Conservation (phyloP, 2,113 vertebrate species). For the Microtus richardsoni region DNA sequence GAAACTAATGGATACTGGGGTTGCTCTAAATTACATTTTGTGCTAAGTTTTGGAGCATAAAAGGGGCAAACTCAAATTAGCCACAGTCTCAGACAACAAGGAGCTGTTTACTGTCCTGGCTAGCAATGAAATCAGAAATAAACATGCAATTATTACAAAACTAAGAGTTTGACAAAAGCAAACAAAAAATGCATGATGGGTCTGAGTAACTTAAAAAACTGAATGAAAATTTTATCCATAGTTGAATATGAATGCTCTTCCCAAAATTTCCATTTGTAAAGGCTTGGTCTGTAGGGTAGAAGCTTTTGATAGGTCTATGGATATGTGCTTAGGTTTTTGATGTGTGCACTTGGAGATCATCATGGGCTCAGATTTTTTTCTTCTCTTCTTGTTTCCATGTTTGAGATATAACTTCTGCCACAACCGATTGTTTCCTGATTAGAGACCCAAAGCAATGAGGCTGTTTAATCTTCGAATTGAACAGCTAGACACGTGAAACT, state of each 20-base stretch:
- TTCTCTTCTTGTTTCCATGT: background rate
- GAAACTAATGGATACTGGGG: background rate
- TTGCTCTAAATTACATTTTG: background rate
- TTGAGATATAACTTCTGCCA: background rate
- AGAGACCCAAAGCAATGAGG: background rate
- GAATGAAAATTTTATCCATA: background rate
- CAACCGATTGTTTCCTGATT: background rate
- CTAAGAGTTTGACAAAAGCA: no score
- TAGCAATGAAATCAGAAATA: background rate
- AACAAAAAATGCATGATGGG: background rate
- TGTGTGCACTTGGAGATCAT: background rate
- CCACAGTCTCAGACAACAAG: background rate
- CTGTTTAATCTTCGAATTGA: background rate
- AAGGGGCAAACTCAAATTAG: background rate
- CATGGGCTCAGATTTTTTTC: background rate
- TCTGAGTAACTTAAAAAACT: background rate
- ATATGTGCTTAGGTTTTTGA: no score
- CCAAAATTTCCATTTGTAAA: no score
- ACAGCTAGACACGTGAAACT: background rate
- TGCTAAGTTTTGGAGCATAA: background rate
- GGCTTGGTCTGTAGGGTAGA: accelerated
- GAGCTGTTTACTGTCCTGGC: background rate
- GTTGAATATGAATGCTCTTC: background rate
- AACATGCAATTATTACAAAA: background rate
- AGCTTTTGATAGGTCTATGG: background rate